Evolutionary conservation across 2,797 vertebrate genomes (phyloP).

Genomic region (Hipposideros larvatus): DNA sequence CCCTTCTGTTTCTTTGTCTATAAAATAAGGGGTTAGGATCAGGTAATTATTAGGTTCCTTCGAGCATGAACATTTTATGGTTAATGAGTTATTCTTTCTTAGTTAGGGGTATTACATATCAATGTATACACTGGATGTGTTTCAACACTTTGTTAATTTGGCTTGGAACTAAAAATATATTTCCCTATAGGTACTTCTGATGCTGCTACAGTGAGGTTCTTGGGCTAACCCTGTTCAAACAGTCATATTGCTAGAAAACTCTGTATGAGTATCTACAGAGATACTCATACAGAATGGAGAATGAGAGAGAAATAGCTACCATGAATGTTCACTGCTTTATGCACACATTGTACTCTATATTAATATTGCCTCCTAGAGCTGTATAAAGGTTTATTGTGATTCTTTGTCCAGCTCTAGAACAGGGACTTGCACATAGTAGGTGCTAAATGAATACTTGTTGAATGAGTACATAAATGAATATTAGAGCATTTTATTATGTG

Average conservation of each 20-base stretch:
- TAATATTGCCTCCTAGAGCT: not conserved
- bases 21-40: conserved; percentile 7
- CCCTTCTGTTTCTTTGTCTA: conserved; percentile 9
- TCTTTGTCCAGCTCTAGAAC: conserved; percentile 24
- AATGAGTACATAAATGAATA: not conserved
- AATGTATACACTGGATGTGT: not conserved
- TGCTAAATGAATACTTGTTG: conserved; percentile 10
- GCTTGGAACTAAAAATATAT: not conserved
- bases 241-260: not conserved
- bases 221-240: not conserved
- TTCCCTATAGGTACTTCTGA: not conserved
- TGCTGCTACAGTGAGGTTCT: not conserved
- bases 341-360: not conserved
- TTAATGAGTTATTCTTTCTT: not conserved
- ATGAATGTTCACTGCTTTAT: not conserved
- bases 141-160: not conserved
- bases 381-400: not conserved
- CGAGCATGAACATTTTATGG: not conserved
- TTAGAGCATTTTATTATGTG: conserved; percentile 40
- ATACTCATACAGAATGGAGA: too few relatives aligned
- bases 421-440: not conserved
- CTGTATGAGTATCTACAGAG: not conserved
- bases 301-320: not conserved
- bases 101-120: not conserved
- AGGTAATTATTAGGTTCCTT: not conserved